Evolutionary conservation across 2,888 invertebrate species (phyloP).

Genomic region (Drosophila anomelani): DNA sequence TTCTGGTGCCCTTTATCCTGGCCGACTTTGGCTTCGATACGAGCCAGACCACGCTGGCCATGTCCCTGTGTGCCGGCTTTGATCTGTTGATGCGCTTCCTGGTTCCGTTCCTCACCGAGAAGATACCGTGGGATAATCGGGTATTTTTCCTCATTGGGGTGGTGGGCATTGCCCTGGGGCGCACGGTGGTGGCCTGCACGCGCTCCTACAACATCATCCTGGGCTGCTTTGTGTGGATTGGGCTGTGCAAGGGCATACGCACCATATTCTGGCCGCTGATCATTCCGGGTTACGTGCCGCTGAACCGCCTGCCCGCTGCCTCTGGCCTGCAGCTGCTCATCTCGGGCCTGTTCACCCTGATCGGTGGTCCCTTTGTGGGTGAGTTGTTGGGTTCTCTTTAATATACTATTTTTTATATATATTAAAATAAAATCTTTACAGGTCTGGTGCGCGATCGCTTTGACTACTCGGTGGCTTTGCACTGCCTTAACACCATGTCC

Average conservation of each 20-base stretch:
- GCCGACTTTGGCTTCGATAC: constrained; percentile 87
- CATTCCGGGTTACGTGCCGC: constrained; percentile 89
- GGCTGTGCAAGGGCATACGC: constrained; percentile 89
- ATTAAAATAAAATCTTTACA: constrained; percentile 71
- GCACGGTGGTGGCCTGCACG: constrained; percentile 87
- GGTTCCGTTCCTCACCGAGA: constrained; percentile 89
- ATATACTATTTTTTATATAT: not conserved
- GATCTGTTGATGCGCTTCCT: constrained; percentile 89
- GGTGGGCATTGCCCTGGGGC: constrained; percentile 88
- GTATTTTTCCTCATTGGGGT: constrained; percentile 90
- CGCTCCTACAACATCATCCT: constrained; percentile 86
- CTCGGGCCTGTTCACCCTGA: constrained; percentile 88
- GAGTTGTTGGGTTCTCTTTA: constrained; percentile 63
- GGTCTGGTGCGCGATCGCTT: constrained; percentile 88
- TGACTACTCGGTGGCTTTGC: constrained; percentile 87
- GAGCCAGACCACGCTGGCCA: constrained; percentile 87
- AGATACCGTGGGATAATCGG: constrained; percentile 89
- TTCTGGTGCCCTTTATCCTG: constrained; percentile 90
- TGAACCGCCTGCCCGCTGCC: constrained; percentile 89
- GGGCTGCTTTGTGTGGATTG: constrained; percentile 88
- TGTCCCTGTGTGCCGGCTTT: constrained; percentile 89
- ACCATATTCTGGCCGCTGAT: constrained; percentile 91
- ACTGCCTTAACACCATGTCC: constrained; percentile 88
- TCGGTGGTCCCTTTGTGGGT: constrained; percentile 89
- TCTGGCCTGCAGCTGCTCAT: constrained; percentile 89